Conservation (phyloP, 1,140 invertebrate genomes). For the Conopomorpha cramerella region DNA sequence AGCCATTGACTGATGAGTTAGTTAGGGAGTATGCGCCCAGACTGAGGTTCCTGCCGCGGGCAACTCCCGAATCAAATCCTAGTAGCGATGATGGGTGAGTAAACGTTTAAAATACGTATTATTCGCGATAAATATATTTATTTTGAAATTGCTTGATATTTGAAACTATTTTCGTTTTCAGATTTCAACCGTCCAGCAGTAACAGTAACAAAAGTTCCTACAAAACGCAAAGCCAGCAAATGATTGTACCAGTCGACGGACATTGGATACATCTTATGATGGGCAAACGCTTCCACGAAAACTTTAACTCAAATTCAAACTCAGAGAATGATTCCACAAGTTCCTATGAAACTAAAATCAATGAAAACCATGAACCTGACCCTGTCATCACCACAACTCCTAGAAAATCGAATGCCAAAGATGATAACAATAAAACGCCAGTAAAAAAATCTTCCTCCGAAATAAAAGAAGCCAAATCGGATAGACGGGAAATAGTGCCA, state of each 20-base stretch:
- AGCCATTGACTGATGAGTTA: constrained; percentile 38
- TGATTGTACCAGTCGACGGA: constrained; percentile 57
- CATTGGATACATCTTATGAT: constrained; percentile 64
- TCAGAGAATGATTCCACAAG: constrained; percentile 60
- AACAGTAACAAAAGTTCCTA: constrained; percentile 52
- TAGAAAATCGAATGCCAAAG: constrained; percentile 49
- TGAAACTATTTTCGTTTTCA: too few species aligned
- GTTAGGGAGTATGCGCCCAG: constrained; percentile 35
- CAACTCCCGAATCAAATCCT: too few species aligned
- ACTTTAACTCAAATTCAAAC: constrained; percentile 47
- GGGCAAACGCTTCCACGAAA: constrained; percentile 62
- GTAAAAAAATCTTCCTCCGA: too few species aligned
- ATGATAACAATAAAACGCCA: constrained; percentile 40
- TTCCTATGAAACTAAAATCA: constrained; percentile 46
- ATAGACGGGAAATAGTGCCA: too few species aligned
- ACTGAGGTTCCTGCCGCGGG: constrained; percentile 33
- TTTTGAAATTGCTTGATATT: too few species aligned
- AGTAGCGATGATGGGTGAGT: constrained; percentile 33
- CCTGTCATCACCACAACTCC: constrained; percentile 25
- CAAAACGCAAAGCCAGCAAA: constrained; percentile 40
- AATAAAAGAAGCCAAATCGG: constrained; percentile 28
- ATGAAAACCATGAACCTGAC: constrained; percentile 31
- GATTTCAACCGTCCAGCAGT: constrained; percentile 48
- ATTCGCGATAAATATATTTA: too few species aligned
- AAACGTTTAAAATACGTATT: too few species aligned